Conservation (phyloP, 2,113 vertebrate species). For the Polyodon spathula region DNA sequence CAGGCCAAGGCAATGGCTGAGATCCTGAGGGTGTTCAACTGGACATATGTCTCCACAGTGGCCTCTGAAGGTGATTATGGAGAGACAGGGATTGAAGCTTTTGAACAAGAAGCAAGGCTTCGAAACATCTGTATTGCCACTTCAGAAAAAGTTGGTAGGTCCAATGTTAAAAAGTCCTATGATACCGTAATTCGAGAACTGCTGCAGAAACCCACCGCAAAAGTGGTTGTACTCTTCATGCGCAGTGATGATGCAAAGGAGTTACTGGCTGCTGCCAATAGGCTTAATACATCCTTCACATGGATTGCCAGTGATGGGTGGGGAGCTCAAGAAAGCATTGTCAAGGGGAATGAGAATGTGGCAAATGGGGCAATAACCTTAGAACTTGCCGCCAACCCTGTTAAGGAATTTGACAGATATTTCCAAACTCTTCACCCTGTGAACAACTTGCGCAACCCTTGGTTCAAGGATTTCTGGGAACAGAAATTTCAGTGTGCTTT, state of each 20-base stretch:
- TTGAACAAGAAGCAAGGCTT: conserved; percentile 87
- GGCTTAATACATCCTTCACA: conserved; percentile 86
- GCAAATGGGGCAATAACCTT: conserved; percentile 89
- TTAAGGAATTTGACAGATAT: conserved; percentile 84
- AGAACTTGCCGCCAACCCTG: conserved; percentile 81
- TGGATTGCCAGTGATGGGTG: conserved; percentile 97
- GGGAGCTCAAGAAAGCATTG: conserved; percentile 92
- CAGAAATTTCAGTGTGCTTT: conserved; percentile 92
- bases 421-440: conserved; percentile 79
- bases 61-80: conserved; percentile 94
- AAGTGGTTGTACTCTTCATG: conserved; percentile 90
- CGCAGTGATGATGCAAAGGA: conserved; percentile 85
- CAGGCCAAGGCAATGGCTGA: conserved; percentile 98
- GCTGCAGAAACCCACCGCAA: conserved; percentile 86
- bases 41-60: conserved; percentile 95
- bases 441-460: conserved; percentile 85
- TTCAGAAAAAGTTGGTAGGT: conserved; percentile 88
- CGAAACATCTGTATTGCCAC: conserved; percentile 97
- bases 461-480: conserved; percentile 97
- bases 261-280: conserved; percentile 79
- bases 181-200: conserved; percentile 87
- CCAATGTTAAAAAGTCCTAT: conserved; percentile 89
- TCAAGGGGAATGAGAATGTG: conserved; percentile 84
- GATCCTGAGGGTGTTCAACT: conserved; percentile 89
- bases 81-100: conserved; percentile 93